These are phyloP conservation scores for Isurus oxyrinchus DNA, from an alignment of 2,113 vertebrate species.

Conservation along the genomic window DNA sequence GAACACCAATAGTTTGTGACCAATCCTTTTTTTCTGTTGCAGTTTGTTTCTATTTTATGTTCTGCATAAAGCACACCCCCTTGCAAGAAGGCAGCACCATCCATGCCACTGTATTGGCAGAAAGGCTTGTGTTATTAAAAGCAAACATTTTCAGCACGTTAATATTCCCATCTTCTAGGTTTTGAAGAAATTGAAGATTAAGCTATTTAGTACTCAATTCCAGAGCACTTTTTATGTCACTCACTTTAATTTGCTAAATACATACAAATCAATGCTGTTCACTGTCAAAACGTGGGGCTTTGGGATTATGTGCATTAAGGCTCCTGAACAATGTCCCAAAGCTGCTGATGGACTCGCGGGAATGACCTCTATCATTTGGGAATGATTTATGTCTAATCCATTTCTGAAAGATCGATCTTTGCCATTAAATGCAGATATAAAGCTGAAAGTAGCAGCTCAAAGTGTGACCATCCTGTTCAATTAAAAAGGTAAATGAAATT, in stretches of 20 bases:
- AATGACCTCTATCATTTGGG: neutral
- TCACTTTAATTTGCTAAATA: neutral
- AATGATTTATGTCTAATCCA: conserved; percentile 14
- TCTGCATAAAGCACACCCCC: neutral
- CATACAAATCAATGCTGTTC: neutral
- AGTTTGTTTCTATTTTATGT: neutral
- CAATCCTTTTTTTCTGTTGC: neutral
- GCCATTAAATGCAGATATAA: conserved; percentile 32
- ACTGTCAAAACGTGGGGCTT: neutral
- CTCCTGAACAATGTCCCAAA: neutral
- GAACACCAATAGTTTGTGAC: too few species aligned
- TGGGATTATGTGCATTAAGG: neutral
- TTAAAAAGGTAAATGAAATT: conserved; percentile 8
- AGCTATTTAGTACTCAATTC: neutral
- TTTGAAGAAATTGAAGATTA: neutral
- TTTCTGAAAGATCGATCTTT: conserved; percentile 30
- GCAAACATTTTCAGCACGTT: neutral
- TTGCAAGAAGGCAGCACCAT: neutral
- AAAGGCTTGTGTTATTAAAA: neutral
- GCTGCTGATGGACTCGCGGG: neutral
- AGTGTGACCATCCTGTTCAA: conserved; percentile 19
- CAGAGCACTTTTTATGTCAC: neutral
- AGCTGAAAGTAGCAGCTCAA: conserved; percentile 31
- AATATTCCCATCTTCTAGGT: neutral
- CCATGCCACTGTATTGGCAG: neutral